Evolutionary conservation across 2,888 invertebrate genomes (phyloP), one percentile per base, ranked within the genome.

Genomic region (Ferrisia virgata): DNA sequence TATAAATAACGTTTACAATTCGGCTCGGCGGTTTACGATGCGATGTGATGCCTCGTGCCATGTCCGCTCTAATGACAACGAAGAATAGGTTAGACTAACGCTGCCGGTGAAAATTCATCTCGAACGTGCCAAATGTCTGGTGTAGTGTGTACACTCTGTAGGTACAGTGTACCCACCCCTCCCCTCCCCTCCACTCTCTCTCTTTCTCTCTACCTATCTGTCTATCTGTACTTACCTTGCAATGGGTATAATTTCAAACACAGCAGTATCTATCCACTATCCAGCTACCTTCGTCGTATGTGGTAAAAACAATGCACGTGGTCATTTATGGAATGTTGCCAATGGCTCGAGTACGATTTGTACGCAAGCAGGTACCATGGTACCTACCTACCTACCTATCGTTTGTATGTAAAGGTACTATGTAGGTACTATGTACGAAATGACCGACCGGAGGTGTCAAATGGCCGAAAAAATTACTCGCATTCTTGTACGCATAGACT

Each of bases 1-100:
- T 33, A 72, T 72, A 72, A 72, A 72, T 72, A 72, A 72, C 25
- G 13, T 64, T 47, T 47, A 47, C 47, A 47, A 43, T 11, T 22
- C 28, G n/a, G 58, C 53, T 1, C 4, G 31, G 31, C 33, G 72
- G 33, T 33, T 33, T 31, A 13, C 4, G 28, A 13, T n/a, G n/a
- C n/a, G n/a, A 1, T n/a, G 5, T 2, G 33, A 72, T n/a, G 72
- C 72, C 72, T 31, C 33, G 33, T 72, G 72, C 72, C 72, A 72
- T 72, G 72, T 72, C 72, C 72, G 33, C 33, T 28, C n/a, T 31
- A 72, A 31, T 72, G 72, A 72, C 72, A 72, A 31, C 72, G 72
- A 72, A 72, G 72, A 72, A 33, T 72, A 72, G 72, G 72, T 72
- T 72, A 72, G 72, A 72, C 33, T 18, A 72, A 72, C 72, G 72